Base-by-base conservation (phyloP, 2,797 vertebrate genomes). In the Miichthys miiuy region DNA sequence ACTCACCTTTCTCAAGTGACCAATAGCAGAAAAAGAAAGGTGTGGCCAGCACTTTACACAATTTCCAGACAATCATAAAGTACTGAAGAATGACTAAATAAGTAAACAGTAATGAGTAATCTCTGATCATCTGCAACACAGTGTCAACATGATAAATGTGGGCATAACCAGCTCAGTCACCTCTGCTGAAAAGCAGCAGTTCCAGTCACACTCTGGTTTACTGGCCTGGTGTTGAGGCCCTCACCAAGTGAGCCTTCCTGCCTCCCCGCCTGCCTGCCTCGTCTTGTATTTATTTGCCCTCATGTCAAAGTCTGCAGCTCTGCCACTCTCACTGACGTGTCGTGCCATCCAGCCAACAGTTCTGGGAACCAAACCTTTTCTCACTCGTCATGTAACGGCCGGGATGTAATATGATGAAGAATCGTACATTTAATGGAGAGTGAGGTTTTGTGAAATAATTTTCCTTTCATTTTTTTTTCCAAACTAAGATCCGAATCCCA, bases 291-390 rank as follows among this genome's bases (percentile, higher is more conserved):
- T 58, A 38, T 57, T 69, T 69, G 9, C 67, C 25, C 16, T 74
- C 30, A 60, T 68, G 64, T 71, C 44, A 46, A 67, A 75, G 66
- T 79, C 51, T 78, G 20, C 5, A 74, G 38, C 56, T 52, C 72
- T 70, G 34, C 48, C n/a, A 18, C 58, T 64, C 27, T 60, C 56
- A 66, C 50, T 65, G 38, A 56, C 23, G 27, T 51, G 78, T 75
- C 71, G 21, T 61, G 42, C 27, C 58, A 65, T 17, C 58, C 56
- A 60, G 57, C 17, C 83, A 84, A 66, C 69, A 21, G 27, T 78
- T 81, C 81, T 60, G 47, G 62, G 75, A 85, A 25, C 51, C 20
- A 52, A 71, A 58, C 9, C 44, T 63, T 82, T 57, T 18, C 64
- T 23, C 58, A 12, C 8, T 30, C 48, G 4, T 47, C 13, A 11